Conservation (phyloP, 2,888 invertebrate species). For the Schrankia costaestrigalis region DNA sequence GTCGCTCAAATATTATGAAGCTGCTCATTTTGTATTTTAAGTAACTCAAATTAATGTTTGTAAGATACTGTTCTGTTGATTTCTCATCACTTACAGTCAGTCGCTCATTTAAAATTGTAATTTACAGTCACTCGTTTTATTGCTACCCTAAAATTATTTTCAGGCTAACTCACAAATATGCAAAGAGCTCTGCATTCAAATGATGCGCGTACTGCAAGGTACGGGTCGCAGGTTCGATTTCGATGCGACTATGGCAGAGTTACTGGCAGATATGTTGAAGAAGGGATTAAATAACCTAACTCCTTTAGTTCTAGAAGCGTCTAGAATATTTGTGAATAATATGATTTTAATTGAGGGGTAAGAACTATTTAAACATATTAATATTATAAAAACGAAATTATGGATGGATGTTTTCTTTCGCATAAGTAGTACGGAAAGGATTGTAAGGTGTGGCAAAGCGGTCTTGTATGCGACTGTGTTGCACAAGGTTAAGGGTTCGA, state of each 20-base stretch:
- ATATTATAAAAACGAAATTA: not conserved
- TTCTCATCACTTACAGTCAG: not conserved
- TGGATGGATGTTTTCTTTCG: too few species aligned
- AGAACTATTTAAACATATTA: conserved; percentile 6
- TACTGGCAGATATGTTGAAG: conserved; percentile 11
- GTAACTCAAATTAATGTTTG: too few species aligned
- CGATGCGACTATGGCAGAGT: conserved; percentile 10
- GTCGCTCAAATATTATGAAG: too few species aligned
- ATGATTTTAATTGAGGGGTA: conserved; percentile 14
- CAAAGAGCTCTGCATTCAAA: conserved; percentile 17
- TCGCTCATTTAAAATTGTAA: not conserved
- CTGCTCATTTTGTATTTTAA: too few species aligned
- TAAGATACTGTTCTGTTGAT: too few species aligned
- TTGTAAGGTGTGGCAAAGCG: too few species aligned
- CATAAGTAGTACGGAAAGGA: too few species aligned
- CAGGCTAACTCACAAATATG: conserved; percentile 21
- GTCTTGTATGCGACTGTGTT: too few species aligned
- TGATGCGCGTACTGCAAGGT: conserved; percentile 18
- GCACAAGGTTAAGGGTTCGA: too few species aligned
- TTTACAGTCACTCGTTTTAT: not conserved
- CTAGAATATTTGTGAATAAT: conserved; percentile 21
- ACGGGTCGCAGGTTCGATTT: conserved; percentile 22
- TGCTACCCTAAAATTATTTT: conserved; percentile 2
- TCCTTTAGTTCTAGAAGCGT: conserved; percentile 21
- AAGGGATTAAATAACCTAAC: conserved; percentile 15